Base-by-base conservation (phyloP, 2,113 vertebrate genomes). In the Tylochromis polylepis region DNA sequence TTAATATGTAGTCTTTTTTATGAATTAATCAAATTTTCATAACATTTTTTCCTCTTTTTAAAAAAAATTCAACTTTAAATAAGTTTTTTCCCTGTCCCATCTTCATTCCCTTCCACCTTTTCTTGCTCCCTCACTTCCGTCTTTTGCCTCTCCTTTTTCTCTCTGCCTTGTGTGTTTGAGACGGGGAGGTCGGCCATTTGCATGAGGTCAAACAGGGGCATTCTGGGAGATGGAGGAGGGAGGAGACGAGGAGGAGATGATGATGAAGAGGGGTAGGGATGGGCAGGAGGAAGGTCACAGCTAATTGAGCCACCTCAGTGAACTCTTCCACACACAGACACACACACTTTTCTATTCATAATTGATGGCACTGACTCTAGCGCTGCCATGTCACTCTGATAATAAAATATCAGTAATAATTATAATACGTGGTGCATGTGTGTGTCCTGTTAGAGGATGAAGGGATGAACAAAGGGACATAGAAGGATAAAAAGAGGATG, bases 271-370 rank as follows among this genome's bases (percentile, higher is more conserved):
- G 96, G 96, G 97, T 96, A 96, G 95, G 97, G 80, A n/a, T 36
- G 67, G 43, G 41, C 43, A 41, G 95, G 96, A 96, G 96, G 96
- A 96, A 98, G 97, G 98, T 97, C 97, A 97, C 95, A 95, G 96
- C 96, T 97, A 96, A 96, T 96, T 95, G 95, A 94, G 92, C 85
- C 90, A 82, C 87, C 91, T 88, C 79, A 57, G 53, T 88, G 88
- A 89, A 89, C 90, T 56, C 70, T 14, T 20, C 9, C 81, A 22
- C 59, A 14, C 84, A 29, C 31, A 46, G 24, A 51, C 75, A 55
- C 81, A 80, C 43, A 53, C 72, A 53, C 46, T 77, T 34, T 34
- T 77, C 72, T 34, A 53, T 93, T 88, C 75, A 91, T 92, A 89
- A 89, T 92, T 89, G 81, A 92, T 92, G 27, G 46, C 27, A 29